phyloP scores from a whole-genome alignment of 1,140 invertebrate species.

The Cydia amplana region DNA sequence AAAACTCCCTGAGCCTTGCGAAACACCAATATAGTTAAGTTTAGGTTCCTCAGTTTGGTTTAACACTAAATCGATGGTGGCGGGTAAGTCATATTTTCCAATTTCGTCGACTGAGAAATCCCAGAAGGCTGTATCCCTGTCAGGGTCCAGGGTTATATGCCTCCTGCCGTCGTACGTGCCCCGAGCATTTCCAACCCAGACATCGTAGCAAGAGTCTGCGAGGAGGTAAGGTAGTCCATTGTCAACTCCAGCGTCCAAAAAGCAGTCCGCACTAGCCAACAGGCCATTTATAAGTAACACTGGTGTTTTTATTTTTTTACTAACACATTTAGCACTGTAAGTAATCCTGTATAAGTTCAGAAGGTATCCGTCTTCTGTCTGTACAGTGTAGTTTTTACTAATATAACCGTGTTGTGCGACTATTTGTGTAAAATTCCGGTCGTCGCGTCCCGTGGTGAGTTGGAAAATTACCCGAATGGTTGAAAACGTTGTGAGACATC shows the following conservation, averaged over 20 bases:
- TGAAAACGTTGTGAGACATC: not conserved
- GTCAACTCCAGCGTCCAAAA: constrained; percentile 82
- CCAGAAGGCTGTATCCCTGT: constrained; percentile 78
- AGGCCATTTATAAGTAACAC: constrained; percentile 82
- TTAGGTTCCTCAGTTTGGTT: constrained; percentile 72
- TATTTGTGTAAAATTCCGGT: constrained; percentile 54
- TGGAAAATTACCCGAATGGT: not conserved
- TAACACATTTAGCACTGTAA: constrained; percentile 44
- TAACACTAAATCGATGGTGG: constrained; percentile 84
- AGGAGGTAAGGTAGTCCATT: constrained; percentile 83
- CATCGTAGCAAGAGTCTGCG: constrained; percentile 87
- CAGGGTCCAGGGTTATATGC: constrained; percentile 77
- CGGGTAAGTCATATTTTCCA: constrained; percentile 85
- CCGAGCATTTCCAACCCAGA: constrained; percentile 87
- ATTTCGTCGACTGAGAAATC: constrained; percentile 85
- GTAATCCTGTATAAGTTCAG: constrained; percentile 74
- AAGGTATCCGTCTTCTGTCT: constrained; percentile 79
- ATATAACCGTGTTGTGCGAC: constrained; percentile 48
- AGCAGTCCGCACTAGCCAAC: constrained; percentile 83
- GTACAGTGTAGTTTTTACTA: constrained; percentile 52
- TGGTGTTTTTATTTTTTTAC: constrained; percentile 41
- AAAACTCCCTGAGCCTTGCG: constrained; percentile 79
- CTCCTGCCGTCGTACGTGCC: constrained; percentile 83
- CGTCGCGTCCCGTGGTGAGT: not conserved
- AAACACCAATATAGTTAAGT: constrained; percentile 82